These are phyloP conservation scores for Otocyon megalotis DNA, from an alignment of 2,113 vertebrate genomes.

Conservation along the genomic window DNA sequence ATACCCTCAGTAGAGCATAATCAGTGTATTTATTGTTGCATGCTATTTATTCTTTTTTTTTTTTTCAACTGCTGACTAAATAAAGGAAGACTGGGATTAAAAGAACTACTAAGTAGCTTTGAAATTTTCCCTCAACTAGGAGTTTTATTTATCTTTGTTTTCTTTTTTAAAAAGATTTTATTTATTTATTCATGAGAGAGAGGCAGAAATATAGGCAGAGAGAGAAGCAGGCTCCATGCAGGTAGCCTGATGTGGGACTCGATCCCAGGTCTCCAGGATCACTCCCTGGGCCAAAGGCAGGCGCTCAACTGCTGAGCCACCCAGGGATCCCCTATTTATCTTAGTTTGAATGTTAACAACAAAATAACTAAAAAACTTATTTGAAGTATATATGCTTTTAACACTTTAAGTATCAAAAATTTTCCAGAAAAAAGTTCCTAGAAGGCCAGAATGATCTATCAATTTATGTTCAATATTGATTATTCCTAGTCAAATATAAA, in stretches of 20 bases:
- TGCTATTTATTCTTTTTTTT: not conserved
- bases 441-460: not conserved
- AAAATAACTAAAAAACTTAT: slow-evolving; percentile 46
- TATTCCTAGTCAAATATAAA: slow-evolving; percentile 10
- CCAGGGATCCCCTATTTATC: not conserved
- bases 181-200: no score
- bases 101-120: slow-evolving; percentile 3
- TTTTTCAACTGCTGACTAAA: slow-evolving; percentile 4
- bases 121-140: not conserved
- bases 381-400: not conserved
- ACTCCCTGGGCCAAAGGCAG: no score
- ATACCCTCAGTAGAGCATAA: not conserved
- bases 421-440: not conserved
- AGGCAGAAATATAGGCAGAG: no score
- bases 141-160: slow-evolving; percentile 17
- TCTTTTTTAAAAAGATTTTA: no score
- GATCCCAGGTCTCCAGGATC: no score
- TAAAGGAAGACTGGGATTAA: slow-evolving; percentile 39
- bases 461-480: slow-evolving; percentile 1
- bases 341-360: not conserved
- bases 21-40: not conserved
- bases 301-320: no score
- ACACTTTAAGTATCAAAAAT: not conserved
- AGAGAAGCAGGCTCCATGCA: no score
- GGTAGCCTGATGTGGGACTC: no score